Evolutionary conservation across 2,888 invertebrate species (phyloP).

Genomic region (Lithophane leautieri): DNA sequence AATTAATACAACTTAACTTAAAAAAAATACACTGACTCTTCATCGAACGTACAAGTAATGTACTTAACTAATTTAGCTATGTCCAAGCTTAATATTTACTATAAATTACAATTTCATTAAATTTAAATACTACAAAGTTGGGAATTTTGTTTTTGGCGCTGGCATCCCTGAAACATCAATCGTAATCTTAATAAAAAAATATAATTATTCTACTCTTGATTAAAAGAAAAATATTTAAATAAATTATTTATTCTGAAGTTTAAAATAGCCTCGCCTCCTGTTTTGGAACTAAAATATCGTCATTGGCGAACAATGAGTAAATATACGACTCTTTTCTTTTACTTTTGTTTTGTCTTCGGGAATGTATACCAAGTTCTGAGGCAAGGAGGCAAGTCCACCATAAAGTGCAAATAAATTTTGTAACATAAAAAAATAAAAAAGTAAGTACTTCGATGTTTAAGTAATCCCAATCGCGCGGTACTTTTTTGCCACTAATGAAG

Average conservation of each 20-base stretch:
- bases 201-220: conserved; percentile 38
- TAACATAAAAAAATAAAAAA: neutral
- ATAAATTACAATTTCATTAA: conserved; percentile 89
- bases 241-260: conserved; percentile 23
- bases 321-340: neutral
- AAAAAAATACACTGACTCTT: conserved; percentile 89
- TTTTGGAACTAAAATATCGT: neutral
- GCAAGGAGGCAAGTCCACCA: conserved; percentile 9
- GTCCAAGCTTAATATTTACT: conserved; percentile 87
- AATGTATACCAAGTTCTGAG: neutral
- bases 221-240: conserved; percentile 17
- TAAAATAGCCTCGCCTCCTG: conserved; percentile 14
- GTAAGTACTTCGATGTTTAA: conserved; percentile 53
- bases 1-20: conserved; percentile 88
- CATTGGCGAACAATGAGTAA: neutral
- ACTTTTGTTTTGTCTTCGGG: neutral
- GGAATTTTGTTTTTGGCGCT: conserved; percentile 55
- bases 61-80: conserved; percentile 87
- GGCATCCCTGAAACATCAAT: conserved; percentile 61
- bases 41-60: conserved; percentile 80
- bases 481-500: conserved; percentile 41
- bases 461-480: conserved; percentile 37
- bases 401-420: neutral
- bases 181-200: conserved; percentile 26
- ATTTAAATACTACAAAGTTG: conserved; percentile 77